Evolutionary conservation across 2,113 vertebrate genomes (phyloP), one percentile per base, ranked within the genome.

Genomic region (Anser brachyrhynchus): DNA sequence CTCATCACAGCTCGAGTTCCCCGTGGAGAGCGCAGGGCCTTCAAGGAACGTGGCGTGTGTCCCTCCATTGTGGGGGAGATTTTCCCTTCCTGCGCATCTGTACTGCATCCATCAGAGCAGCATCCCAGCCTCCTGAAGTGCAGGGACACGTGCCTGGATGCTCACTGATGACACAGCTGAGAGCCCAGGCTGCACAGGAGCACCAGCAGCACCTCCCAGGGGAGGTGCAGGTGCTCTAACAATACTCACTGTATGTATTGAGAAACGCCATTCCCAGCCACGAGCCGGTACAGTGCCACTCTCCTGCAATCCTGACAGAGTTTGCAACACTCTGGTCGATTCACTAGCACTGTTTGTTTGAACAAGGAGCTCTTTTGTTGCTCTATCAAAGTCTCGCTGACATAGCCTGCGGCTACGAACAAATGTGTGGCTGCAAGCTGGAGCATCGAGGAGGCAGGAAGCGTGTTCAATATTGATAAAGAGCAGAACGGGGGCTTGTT

Each of bases 351-450:
- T 75, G 84, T 81, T 90, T 90, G 44, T 86, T 64, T 64, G 83
- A 92, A 76, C 0, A 9, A 67, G 84, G 73, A 92, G 6, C 96
- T 83, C 90, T 70, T 89, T 67, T 93, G 92, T 91, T 94, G 92
- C 94, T 93, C 94, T 84, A 18, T 84, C 92, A 67, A 96, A 96
- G 95, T 82, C 83, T 94, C 16, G 1, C 94, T 96, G 94, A 89
- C 91, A 94, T 94, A 96, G 95, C 95, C 96, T 93, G 94, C 84
- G 84, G 95, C 96, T 96, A 97, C 11, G 91, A 97, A 18, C 94
- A 97, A 97, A 94, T 97, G 92, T 67, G 91, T 92, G 92, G 73
- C 91, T 92, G 91, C 89, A 31, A 93, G 95, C 92, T 83, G 84
- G 64, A 97, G 80, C 11, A 29, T 13, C 28, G 91, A 64, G 64